Conservation (phyloP, 1,140 invertebrate genomes). For the Brachionus rubens region DNA sequence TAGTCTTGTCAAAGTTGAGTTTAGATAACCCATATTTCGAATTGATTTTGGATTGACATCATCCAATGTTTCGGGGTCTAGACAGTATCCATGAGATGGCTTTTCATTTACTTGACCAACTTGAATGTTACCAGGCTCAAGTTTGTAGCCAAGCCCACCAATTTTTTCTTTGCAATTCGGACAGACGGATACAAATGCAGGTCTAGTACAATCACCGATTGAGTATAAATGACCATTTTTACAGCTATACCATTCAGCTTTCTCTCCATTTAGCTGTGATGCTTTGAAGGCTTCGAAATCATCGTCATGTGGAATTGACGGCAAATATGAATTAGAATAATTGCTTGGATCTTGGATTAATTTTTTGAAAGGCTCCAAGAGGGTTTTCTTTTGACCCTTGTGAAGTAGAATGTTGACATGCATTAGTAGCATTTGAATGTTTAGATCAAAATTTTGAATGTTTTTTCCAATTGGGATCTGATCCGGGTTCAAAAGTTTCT, state of each 20-base stretch:
- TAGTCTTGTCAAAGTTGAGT: constrained; percentile 7
- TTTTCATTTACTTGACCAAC: not conserved
- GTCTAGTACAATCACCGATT: constrained; percentile 54
- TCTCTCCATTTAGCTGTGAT: constrained; percentile 46
- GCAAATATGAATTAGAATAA: constrained; percentile 21
- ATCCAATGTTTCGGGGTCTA: not conserved
- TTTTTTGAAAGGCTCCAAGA: not conserved
- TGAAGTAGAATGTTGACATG: not conserved
- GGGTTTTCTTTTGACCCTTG: not conserved
- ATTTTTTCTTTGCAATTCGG: constrained; percentile 50
- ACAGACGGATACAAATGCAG: constrained; percentile 48
- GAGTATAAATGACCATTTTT: constrained; percentile 54
- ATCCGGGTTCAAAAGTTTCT: not conserved
- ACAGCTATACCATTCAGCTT: constrained; percentile 50
- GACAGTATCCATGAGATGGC: not conserved
- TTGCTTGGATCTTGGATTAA: not conserved
- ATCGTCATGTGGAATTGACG: constrained; percentile 48
- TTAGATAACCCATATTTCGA: constrained; percentile 23
- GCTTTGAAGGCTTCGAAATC: constrained; percentile 48
- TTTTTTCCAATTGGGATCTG: not conserved
- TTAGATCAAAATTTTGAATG: not conserved
- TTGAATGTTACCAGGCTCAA: constrained; percentile 47
- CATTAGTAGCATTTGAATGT: constrained; percentile 16
- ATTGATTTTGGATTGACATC: not conserved
- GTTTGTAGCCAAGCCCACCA: constrained; percentile 49